Evolutionary conservation across 1,140 invertebrate genomes (phyloP).

Genomic region (Globodera rostochiensis): DNA sequence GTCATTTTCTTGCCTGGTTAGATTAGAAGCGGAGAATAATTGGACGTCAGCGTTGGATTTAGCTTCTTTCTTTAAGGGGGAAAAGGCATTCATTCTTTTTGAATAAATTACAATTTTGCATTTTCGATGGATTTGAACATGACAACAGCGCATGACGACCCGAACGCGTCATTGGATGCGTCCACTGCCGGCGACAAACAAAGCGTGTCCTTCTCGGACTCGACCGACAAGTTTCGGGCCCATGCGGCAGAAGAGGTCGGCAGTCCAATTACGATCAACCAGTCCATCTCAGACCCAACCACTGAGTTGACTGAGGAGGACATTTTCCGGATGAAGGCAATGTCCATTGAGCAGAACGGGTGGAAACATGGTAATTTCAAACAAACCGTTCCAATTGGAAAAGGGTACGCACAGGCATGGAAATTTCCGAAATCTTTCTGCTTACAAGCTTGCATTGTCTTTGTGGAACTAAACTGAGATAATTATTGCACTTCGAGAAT

Average conservation of each 20-base stretch:
- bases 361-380: constrained; percentile 26
- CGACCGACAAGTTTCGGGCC: background rate
- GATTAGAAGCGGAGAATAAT: too few species aligned
- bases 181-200: background rate
- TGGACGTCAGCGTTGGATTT: too few species aligned
- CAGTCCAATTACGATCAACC: constrained; percentile 31
- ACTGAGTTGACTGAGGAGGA: constrained; percentile 57
- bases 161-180: background rate
- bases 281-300: constrained; percentile 36
- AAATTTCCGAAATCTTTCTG: too few species aligned
- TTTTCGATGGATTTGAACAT: constrained; percentile 10
- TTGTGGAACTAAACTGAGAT: too few species aligned
- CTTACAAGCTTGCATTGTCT: too few species aligned
- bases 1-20: too few species aligned
- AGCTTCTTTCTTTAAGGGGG: too few species aligned
- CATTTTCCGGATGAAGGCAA: constrained; percentile 55
- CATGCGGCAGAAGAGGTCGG: background rate
- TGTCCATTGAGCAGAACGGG: constrained; percentile 27
- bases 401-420: too few species aligned
- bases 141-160: constrained; percentile 1
- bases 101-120: background rate
- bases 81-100: too few species aligned
- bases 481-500: too few species aligned
- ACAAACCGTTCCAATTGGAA: background rate
- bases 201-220: background rate